Conservation (phyloP, 64 coral and sea anemone genomes). For the Pocillopora damicornis region DNA sequence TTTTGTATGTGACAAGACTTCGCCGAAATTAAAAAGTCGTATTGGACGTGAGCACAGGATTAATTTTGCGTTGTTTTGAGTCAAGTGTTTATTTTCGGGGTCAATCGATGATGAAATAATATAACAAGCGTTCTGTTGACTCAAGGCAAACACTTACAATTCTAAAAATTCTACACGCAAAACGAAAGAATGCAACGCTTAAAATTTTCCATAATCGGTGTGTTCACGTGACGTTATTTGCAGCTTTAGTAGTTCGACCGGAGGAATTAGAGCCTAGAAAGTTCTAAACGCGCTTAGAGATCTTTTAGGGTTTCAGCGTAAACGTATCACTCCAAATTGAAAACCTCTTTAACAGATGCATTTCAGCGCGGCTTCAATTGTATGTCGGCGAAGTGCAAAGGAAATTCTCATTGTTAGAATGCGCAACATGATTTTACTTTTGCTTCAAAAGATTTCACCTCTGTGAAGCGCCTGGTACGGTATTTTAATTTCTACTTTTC, state of each 20-base stretch:
- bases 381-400: conserved; percentile 36
- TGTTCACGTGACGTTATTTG: not conserved
- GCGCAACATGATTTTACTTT: conserved; percentile 24
- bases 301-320: not conserved
- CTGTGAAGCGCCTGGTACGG: not conserved
- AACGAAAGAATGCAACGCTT: not conserved
- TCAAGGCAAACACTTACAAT: not conserved
- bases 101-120: conserved; percentile 7
- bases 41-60: conserved; percentile 15
- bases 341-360: conserved; percentile 35
- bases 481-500: conserved; percentile 2
- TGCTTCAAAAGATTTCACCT: conserved; percentile 15
- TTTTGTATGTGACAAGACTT: conserved; percentile 5
- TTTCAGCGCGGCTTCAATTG: conserved; percentile 10
- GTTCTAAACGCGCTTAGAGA: not conserved
- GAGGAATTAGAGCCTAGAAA: not conserved
- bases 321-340: not conserved
- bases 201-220: not conserved
- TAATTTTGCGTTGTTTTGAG: conserved; percentile 24
- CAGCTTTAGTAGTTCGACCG: not conserved
- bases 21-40: conserved; percentile 16
- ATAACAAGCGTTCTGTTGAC: not conserved
- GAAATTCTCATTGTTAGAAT: not conserved
- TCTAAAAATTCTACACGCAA: not conserved
- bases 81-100: conserved; percentile 21